Evolutionary conservation across 1,140 invertebrate species (phyloP).

Genomic region (Bombus turneri): DNA sequence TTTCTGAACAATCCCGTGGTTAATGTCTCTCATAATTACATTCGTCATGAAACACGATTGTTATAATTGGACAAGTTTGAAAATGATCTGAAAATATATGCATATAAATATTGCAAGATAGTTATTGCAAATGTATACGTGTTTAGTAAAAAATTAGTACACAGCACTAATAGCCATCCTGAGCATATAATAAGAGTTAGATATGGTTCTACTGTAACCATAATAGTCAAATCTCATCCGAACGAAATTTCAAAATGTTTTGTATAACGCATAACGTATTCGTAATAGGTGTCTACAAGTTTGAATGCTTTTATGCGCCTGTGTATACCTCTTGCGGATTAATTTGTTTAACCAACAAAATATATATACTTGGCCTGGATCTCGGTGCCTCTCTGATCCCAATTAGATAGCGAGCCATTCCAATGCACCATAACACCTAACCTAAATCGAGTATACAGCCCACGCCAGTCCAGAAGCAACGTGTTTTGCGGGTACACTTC

Average conservation of each 20-base stretch:
- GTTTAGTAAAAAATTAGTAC: too few species aligned
- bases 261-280: too few species aligned
- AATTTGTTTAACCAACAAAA: background rate
- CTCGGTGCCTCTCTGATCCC: background rate
- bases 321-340: background rate
- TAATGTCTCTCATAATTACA: background rate
- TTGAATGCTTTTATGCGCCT: background rate
- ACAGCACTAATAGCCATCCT: too few species aligned
- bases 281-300: background rate
- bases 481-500: slow-evolving; percentile 40
- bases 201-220: too few species aligned
- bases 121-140: too few species aligned
- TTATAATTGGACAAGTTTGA: background rate
- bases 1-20: background rate
- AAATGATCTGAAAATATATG: too few species aligned
- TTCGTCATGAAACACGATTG: background rate
- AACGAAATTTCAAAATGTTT: too few species aligned
- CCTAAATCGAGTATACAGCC: too few species aligned
- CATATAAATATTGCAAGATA: too few species aligned
- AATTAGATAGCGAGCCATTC: background rate
- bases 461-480: background rate
- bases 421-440: background rate
- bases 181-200: too few species aligned
- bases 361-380: background rate
- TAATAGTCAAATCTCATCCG: too few species aligned